Base-by-base conservation (phyloP, 2,888 invertebrate species). In the Meiosimyza platycephala region DNA sequence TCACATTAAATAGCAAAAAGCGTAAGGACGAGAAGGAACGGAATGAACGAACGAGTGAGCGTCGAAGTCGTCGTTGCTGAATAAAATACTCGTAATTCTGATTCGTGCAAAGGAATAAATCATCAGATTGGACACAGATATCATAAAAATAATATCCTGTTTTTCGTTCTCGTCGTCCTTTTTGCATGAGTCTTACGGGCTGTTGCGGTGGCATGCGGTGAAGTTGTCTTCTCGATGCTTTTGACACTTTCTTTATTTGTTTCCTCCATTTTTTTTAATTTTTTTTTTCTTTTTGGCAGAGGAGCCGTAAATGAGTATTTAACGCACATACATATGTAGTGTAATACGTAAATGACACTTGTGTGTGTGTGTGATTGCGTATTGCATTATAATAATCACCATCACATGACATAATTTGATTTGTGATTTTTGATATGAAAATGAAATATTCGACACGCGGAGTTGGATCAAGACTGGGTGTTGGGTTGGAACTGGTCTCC, bases 121-220 rank as follows among this genome's bases (percentile, higher is more conserved):
- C 85, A 86, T 80, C 78, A 85, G 85, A 85, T 85, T 86, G 85
- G 86, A 85, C 85, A 84, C 84, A 86, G 85, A 86, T 86, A 86
- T 86, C 86, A 84, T 84, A 86, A 83, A 86, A 85, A 85, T 85
- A 83, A 84, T 83, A 83, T 84, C 85, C 81, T 82, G 80, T 76
- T 78, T 71, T 73, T 67, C 63, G 72, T 75, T 54, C 62, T 33
- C 22, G 40, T 22, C 68, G 71, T 64, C 54, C 71, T 63, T 33
- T n/a, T 28, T 63, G 60, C 50, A 57, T 22, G 15, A 12, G n/a
- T 55, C n/a, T 57, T 55, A 13, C 51, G 51, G 52, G 22, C 18
- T 50, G n/a, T 18, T 4, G 15, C 59, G 59, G 62, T 48, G 54
- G 51, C 22, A 16, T 28, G 52, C 55, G 52, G 69, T 52, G 50